Evolutionary conservation across 2,888 invertebrate genomes (phyloP), one percentile per base, ranked within the genome.

Genomic region (Thera obeliscata): DNA sequence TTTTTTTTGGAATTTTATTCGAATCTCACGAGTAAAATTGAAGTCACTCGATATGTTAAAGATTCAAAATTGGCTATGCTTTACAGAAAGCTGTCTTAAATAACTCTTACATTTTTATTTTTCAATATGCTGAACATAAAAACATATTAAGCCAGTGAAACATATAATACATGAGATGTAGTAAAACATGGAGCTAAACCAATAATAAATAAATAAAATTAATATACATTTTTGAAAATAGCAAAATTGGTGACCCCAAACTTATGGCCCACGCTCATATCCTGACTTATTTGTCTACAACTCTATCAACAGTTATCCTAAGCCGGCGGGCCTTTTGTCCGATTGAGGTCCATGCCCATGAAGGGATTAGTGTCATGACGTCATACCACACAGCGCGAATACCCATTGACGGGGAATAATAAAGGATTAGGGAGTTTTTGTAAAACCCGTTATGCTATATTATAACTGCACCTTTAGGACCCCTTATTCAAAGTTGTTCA

Each of bases 341-440:
- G 36, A 61, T 65, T 54, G 56, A 56, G 52, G 33, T 6, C 36
- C 52, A 48, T 38, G 41, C 50, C 63, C 60, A 64, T 61, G 52
- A 54, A 60, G 56, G 62, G 65, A 65, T 69, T 59, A 69, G 58
- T 56, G 59, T 65, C 65, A 69, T 69, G 65, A 69, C 65, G 65
- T 69, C 65, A 69, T 69, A 56, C 69, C 64, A 61, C 69, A 69
- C 69, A 65, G 52, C 62, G 62, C 65, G 65, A 68, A 58, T 65
- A 57, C 35, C 49, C 68, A 69, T 69, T 69, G 61, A 65, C 43
- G 49, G 55, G 22, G 48, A 54, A 58, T 58, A 55, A 58, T 62
- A 35, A 55, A 56, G 61, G 66, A 66, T 66, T 63, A 63, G 38
- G 57, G 52, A 63, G 48, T 61, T 64, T 58, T 69, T 69, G 62